Evolutionary conservation across 92 coral and sea anemone genomes (phyloP).

Genomic region (Isaurus tuberculatus): DNA sequence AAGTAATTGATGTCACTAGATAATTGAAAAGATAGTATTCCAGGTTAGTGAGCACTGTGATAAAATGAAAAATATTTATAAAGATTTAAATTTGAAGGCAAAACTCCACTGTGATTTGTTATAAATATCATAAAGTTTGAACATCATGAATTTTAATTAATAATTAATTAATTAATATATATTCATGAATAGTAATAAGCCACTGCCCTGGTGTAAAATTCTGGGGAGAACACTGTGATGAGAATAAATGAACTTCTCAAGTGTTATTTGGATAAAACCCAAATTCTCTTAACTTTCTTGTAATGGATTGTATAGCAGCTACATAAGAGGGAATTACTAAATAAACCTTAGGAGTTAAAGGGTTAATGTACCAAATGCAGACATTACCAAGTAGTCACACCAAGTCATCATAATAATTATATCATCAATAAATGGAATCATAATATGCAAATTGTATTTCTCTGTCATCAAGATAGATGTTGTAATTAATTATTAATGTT

Average conservation of each 20-base stretch:
- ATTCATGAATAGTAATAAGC: constrained; percentile 5
- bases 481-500: neutral
- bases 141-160: neutral
- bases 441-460: neutral
- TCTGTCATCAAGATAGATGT: constrained; percentile 3
- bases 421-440: neutral
- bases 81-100: neutral
- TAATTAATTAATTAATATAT: neutral
- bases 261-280: neutral
- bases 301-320: neutral
- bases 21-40: neutral
- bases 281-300: constrained; percentile 5
- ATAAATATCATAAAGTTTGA: neutral
- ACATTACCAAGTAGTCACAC: neutral
- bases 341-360: constrained; percentile 2
- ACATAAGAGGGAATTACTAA: neutral
- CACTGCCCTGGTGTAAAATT: constrained; percentile 5
- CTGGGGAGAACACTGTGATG: constrained; percentile 3
- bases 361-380: constrained; percentile 3
- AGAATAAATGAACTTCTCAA: neutral
- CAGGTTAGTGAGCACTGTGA: neutral
- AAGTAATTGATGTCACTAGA: constrained; percentile 2
- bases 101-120: neutral
- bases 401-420: neutral
- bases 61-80: neutral